phyloP scores from a whole-genome alignment of 2,888 invertebrate species.

The Baronia brevicornis region DNA sequence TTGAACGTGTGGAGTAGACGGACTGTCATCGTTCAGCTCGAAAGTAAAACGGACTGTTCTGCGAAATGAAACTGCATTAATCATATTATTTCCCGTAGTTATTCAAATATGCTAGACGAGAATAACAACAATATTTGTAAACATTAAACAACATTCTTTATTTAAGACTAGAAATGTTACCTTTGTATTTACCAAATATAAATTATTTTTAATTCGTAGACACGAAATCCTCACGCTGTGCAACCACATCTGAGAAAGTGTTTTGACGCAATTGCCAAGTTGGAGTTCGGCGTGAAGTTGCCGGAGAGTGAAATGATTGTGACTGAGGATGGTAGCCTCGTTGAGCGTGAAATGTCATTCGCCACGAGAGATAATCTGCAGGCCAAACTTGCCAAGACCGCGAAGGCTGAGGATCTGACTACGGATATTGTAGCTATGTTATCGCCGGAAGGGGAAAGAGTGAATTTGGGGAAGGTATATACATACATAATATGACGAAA shows the following conservation, averaged over 20 bases:
- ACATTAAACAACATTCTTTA: too few relatives aligned
- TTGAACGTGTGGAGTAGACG: too few relatives aligned
- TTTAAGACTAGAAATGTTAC: too few relatives aligned
- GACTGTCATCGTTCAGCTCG: too few relatives aligned
- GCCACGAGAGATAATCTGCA: constrained; percentile 54
- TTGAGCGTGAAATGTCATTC: constrained; percentile 63
- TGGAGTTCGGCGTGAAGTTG: constrained; percentile 82
- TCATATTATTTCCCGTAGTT: too few relatives aligned
- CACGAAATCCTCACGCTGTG: constrained; percentile 90
- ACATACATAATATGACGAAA: too few relatives aligned
- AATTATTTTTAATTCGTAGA: constrained; percentile 57
- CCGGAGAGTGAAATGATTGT: constrained; percentile 71
- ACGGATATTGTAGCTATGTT: constrained; percentile 93
- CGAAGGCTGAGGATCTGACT: constrained; percentile 73
- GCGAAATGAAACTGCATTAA: too few relatives aligned
- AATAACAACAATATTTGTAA: too few relatives aligned
- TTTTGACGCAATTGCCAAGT: constrained; percentile 87
- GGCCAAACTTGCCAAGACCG: constrained; percentile 53
- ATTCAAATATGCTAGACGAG: too few relatives aligned
- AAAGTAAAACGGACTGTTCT: too few relatives aligned
- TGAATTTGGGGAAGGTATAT: constrained; percentile 85
- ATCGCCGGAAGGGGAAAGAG: constrained; percentile 91
- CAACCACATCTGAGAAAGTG: constrained; percentile 94
- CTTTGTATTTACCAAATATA: too few relatives aligned
- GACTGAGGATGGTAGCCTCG: constrained; percentile 63